Evolutionary conservation across 2,797 vertebrate genomes (phyloP), one percentile per base, ranked within the genome.

Genomic region (Poeciliopsis presidionis): DNA sequence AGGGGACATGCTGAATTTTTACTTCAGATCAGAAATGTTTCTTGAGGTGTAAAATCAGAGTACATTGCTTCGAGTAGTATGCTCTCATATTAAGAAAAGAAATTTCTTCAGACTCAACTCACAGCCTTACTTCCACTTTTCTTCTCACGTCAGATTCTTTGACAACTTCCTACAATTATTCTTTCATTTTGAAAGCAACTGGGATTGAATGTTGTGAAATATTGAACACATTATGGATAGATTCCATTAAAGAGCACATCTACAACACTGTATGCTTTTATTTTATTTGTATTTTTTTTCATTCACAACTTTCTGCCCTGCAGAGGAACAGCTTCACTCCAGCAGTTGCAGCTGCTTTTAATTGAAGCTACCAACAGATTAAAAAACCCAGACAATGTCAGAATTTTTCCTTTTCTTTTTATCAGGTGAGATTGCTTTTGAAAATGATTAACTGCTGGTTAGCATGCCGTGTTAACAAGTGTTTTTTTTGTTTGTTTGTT

Each of bases 391-490:
- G 33, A 20, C 61, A 65, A 65, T 39, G 33, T 65, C 61, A 65
- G 33, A 39, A 18, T 9, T 65, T 20, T 36, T 63, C 7, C 16
- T 63, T 63, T 63, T 63, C 30, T 33, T 36, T 63, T 63, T 20
- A 63, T 63, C 59, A 20, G 28, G 59, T 63, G 59, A 63, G 16
- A 36, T 63, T 65, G 33, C 61, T 65, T 65, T 65, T 36, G 61
- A 65, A 65, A 65, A 65, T 9, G 7, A 39, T 36, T 39, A 65
- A 65, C 16, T 65, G 33, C 33, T 65, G 16, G 13, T 33, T 33
- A 63, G 16, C 59, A 63, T 63, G 59, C 59, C 30, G 59, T 2
- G 18, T 22, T 65, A 39, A 39, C 61, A 39, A 39, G 18, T 65
- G 33, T 22, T 39, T 33, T 33, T 33, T 33, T 33, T 33, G 2